These are phyloP conservation scores for Drosophila affinis DNA, from an alignment of 2,888 invertebrate species.

Conservation along the genomic window DNA sequence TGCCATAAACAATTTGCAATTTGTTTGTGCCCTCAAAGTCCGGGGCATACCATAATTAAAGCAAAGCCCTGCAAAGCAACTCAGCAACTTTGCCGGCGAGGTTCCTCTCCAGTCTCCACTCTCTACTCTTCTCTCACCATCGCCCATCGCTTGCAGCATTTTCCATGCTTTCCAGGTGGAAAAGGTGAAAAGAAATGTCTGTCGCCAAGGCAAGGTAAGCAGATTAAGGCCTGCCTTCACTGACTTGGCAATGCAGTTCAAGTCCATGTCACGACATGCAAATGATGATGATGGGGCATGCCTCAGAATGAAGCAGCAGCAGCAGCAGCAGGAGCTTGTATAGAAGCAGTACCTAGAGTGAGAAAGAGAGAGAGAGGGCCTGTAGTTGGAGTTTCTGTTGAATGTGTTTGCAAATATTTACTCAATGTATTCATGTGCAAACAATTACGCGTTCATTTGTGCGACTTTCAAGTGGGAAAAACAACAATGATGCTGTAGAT, in stretches of 20 bases:
- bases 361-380: not conserved
- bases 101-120: conserved; percentile 13
- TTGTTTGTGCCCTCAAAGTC: conserved; percentile 66
- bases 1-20: conserved; percentile 77
- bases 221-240: conserved; percentile 73
- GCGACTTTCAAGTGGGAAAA: conserved; percentile 56
- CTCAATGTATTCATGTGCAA: conserved; percentile 76
- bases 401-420: conserved; percentile 66
- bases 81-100: conserved; percentile 37
- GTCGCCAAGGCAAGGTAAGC: conserved; percentile 69
- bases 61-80: conserved; percentile 57
- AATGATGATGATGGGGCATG: conserved; percentile 50
- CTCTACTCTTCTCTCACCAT: not conserved
- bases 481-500: conserved; percentile 54
- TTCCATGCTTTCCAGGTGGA: not conserved
- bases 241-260: conserved; percentile 66
- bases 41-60: conserved; percentile 59
- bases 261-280: conserved; percentile 60
- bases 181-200: conserved; percentile 32
- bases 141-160: not conserved
- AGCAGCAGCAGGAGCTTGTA: not conserved
- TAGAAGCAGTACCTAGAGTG: not conserved
- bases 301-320: conserved; percentile 32
- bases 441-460: conserved; percentile 76
- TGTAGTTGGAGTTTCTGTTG: conserved; percentile 17